Conservation (phyloP, 2,113 vertebrate genomes). For the Cairina moschata region DNA sequence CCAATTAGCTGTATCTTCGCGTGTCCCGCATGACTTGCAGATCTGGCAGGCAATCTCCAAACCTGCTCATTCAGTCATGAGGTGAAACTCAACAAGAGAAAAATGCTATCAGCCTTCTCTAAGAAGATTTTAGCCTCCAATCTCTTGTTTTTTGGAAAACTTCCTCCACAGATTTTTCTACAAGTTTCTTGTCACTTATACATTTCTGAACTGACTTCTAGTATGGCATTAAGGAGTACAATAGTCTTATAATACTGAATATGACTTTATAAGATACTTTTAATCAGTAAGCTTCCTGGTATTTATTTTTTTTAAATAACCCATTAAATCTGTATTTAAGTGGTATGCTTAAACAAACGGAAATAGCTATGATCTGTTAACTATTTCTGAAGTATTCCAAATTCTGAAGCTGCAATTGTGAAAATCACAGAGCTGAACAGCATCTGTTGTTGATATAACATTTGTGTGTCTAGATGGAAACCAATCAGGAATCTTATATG, state of each 20-base stretch:
- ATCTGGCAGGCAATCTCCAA: not conserved
- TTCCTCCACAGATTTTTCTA: not conserved
- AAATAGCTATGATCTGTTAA: not conserved
- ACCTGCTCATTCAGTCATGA: not conserved
- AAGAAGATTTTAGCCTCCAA: not conserved
- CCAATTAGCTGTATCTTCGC: not conserved
- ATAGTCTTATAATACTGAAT: not conserved
- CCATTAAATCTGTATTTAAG: not conserved
- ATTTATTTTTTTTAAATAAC: not conserved
- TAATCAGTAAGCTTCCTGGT: not conserved
- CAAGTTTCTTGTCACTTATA: not conserved
- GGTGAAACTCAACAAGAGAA: not conserved
- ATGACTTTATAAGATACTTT: not conserved
- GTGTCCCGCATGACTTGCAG: not conserved
- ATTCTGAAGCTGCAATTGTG: not conserved
- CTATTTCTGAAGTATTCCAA: not conserved
- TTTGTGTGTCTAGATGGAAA: not conserved
- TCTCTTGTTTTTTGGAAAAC: not conserved
- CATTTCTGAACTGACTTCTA: not conserved
- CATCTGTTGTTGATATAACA: not conserved
- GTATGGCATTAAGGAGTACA: not conserved
- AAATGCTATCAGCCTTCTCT: not conserved
- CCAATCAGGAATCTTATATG: not conserved
- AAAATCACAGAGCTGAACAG: not conserved
- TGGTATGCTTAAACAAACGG: not conserved